phyloP scores from a whole-genome alignment of 2,113 vertebrate species.

The Nerophis ophidion region DNA sequence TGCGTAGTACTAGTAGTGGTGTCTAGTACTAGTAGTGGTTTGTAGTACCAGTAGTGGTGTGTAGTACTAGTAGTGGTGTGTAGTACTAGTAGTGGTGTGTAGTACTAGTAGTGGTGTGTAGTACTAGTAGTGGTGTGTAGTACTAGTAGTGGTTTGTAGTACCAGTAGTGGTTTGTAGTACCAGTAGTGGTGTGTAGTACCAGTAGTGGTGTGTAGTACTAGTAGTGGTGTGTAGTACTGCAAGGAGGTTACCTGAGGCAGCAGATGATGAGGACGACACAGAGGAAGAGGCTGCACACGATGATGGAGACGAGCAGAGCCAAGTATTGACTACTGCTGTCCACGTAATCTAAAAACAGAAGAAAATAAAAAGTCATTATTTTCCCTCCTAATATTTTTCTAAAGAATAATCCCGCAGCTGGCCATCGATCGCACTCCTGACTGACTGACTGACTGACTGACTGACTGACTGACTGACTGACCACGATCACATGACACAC shows the following conservation, averaged over 20 bases:
- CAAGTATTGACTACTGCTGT: slow-evolving; percentile 82
- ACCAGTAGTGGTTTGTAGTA: too few relatives aligned
- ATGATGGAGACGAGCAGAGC: slow-evolving; percentile 84
- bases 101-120: too few relatives aligned
- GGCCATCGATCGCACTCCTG: slow-evolving; percentile 66
- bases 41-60: too few relatives aligned
- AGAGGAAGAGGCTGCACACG: slow-evolving; percentile 81
- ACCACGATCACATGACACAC: slow-evolving; percentile 69
- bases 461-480: slow-evolving; percentile 65
- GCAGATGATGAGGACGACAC: slow-evolving; percentile 81
- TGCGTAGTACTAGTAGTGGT: too few relatives aligned
- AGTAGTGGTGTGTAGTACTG: too few relatives aligned
- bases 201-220: too few relatives aligned
- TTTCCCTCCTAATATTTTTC: slow-evolving; percentile 22
- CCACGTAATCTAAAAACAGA: slow-evolving; percentile 76
- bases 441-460: slow-evolving; percentile 58
- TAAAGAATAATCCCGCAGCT: slow-evolving; percentile 23
- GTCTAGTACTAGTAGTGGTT: too few relatives aligned
- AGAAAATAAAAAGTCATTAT: neutral
- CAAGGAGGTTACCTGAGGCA: slow-evolving; percentile 80
- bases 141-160: too few relatives aligned
- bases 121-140: too few relatives aligned
- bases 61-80: too few relatives aligned
- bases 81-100: too few relatives aligned
- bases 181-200: too few relatives aligned